Conservation (phyloP, 2,113 vertebrate genomes). For the Saguinus imperator region DNA sequence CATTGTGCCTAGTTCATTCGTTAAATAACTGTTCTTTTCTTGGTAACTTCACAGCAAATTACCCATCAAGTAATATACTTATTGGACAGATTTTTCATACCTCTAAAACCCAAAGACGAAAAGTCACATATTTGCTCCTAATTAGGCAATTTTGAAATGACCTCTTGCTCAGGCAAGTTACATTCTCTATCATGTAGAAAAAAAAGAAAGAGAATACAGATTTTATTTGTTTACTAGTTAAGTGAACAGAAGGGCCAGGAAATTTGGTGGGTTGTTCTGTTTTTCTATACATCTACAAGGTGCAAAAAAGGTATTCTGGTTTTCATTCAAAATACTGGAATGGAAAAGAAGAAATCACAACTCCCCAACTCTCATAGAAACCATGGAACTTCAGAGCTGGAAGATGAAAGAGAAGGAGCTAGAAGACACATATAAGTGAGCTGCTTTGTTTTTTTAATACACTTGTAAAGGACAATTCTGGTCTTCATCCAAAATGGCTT, state of each 20-base stretch:
- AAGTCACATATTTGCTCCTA: neutral
- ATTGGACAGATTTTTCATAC: neutral
- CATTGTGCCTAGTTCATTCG: no score
- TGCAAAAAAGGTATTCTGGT: neutral
- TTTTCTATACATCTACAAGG: neutral
- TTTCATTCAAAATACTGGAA: neutral
- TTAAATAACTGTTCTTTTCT: neutral
- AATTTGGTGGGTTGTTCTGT: neutral
- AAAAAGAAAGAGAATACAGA: neutral
- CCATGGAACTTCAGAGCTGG: neutral
- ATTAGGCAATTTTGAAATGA: constrained; percentile 31
- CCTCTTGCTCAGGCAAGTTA: neutral
- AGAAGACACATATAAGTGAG: neutral
- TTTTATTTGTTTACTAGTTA: neutral
- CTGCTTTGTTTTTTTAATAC: neutral
- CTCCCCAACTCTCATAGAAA: neutral
- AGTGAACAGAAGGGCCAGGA: neutral
- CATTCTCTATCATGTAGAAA: no score
- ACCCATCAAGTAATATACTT: neutral
- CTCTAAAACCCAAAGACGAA: neutral
- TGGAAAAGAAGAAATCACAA: neutral
- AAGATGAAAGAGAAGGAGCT: neutral
- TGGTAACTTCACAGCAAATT: neutral
- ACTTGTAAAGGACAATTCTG: neutral
- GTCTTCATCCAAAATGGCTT: neutral